A percentile compares a stretch with the other conserved stretches of the same genome.
These are phyloP conservation scores for Serripes groenlandicus DNA, from an alignment of 2,888 invertebrate species.

Conservation along the genomic window DNA sequence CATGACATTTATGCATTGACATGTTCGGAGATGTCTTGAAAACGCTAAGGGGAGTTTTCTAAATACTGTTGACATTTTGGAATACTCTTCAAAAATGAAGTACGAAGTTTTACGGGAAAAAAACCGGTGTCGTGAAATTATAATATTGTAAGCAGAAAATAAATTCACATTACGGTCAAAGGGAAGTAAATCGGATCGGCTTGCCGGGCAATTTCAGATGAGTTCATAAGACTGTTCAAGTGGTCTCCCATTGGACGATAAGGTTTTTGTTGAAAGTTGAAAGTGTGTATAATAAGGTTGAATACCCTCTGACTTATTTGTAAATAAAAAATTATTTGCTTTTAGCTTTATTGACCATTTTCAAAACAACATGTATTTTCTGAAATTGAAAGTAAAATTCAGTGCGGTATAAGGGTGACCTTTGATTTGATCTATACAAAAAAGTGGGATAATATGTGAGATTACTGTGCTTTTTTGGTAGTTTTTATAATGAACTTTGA, in stretches of 20 bases:
- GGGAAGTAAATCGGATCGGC: not conserved
- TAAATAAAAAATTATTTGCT: too few relatives aligned
- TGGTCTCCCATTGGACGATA: not conserved
- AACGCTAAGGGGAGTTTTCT: not conserved
- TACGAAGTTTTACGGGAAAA: not conserved
- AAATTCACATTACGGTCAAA: too few relatives aligned
- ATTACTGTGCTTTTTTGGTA: too few relatives aligned
- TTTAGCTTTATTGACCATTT: too few relatives aligned
- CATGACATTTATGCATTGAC: constrained; percentile 2
- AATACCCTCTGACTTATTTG: not conserved
- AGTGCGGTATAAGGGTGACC: too few relatives aligned
- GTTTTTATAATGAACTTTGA: too few relatives aligned
- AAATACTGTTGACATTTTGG: constrained; percentile 10
- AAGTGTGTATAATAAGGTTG: not conserved
- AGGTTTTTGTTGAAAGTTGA: not conserved
- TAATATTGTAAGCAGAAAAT: too few relatives aligned
- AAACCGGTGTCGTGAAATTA: not conserved
- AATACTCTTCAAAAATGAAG: not conserved
- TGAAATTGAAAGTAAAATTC: too few relatives aligned
- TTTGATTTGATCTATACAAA: too few relatives aligned
- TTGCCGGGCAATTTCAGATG: not conserved
- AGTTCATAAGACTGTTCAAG: not conserved
- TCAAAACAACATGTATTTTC: too few relatives aligned
- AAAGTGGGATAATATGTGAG: too few relatives aligned
- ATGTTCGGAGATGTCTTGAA: not conserved